Percentiles rank a stretch among this genome's conserved stretches.
These are phyloP conservation scores for Bombus haemorrhoidalis DNA, from an alignment of 1,140 invertebrate genomes.

Conservation along the genomic window DNA sequence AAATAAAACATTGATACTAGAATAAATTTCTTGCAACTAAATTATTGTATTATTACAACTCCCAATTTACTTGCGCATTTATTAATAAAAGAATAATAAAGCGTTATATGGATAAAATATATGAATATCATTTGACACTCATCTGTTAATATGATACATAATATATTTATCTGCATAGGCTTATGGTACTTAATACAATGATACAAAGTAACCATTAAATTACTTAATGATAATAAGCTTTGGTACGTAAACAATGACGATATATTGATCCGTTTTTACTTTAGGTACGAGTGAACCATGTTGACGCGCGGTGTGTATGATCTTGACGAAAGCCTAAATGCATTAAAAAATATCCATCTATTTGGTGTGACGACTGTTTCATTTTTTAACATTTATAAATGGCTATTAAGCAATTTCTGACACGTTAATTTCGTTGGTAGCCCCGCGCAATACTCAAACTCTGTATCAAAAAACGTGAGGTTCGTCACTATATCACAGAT, in stretches of 20 bases:
- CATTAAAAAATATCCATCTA: slow-evolving; percentile 63
- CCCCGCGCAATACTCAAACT: slow-evolving; percentile 64
- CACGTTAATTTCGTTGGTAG: slow-evolving; percentile 49
- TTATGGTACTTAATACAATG: slow-evolving; percentile 81
- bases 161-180: slow-evolving; percentile 80
- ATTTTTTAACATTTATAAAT: slow-evolving; percentile 49
- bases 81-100: neutral
- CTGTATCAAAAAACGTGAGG: slow-evolving; percentile 76
- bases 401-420: slow-evolving; percentile 11
- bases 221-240: slow-evolving; percentile 81
- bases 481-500: slow-evolving; percentile 81
- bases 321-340: slow-evolving; percentile 56
- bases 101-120: neutral
- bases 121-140: slow-evolving; percentile 13
- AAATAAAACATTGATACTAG: slow-evolving; percentile 60
- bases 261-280: slow-evolving; percentile 67
- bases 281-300: slow-evolving; percentile 62
- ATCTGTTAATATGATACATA: slow-evolving; percentile 74
- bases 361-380: slow-evolving; percentile 58
- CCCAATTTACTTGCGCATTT: neutral
- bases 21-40: slow-evolving; percentile 62
- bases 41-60: slow-evolving; percentile 20
- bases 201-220: slow-evolving; percentile 81
- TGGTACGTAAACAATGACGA: slow-evolving; percentile 82
- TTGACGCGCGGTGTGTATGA: slow-evolving; percentile 58